Evolutionary conservation across 2,113 vertebrate species (phyloP), one percentile per base, ranked within the genome.

Genomic region (Cebidichthys violaceus): DNA sequence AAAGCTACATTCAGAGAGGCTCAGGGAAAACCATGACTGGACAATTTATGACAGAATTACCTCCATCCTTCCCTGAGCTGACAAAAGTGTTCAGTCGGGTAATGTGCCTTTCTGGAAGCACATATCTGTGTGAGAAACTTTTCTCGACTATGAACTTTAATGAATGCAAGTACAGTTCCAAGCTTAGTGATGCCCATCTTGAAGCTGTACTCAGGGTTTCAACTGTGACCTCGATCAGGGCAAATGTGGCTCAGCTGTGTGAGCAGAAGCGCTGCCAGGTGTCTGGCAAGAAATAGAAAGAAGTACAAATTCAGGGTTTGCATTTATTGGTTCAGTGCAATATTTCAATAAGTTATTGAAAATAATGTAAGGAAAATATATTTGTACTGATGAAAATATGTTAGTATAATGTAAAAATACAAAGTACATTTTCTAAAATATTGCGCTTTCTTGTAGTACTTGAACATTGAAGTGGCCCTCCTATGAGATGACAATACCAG

Each of bases 171-270:
- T 22, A 35, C 60, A 62, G 59, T 29, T 33, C 29, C 59, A 61
- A 29, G 59, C 59, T 33, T 60, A 29, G 15, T 18, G 59, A 31
- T 60, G n/a, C n/a, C 8, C 31, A 62, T 62, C 59, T 33, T 61
- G 29, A 60, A 61, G 59, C 31, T 61, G 59, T 10, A 3, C 50
- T 24, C 17, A 15, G 59, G 17, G 59, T 33, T 61, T 61, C 59
- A 35, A 1, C 59, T 5, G 17, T 35, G 31, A 35, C 60, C 60
- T 61, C 31, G 8, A 35, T 61, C 60, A 35, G 9, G 18, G 4
- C 31, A 62, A 20, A 33, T 33, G 59, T 33, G 59, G 59, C 31
- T 61, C 59, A 61, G 59, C 59, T 61, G 59, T 61, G 31, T 59
- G 55, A 59, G 55, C 55, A 59, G 24, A 59, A 29, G 24, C 4